Base-by-base conservation (phyloP, 2,888 invertebrate species). In the Microctonus brassicae region DNA sequence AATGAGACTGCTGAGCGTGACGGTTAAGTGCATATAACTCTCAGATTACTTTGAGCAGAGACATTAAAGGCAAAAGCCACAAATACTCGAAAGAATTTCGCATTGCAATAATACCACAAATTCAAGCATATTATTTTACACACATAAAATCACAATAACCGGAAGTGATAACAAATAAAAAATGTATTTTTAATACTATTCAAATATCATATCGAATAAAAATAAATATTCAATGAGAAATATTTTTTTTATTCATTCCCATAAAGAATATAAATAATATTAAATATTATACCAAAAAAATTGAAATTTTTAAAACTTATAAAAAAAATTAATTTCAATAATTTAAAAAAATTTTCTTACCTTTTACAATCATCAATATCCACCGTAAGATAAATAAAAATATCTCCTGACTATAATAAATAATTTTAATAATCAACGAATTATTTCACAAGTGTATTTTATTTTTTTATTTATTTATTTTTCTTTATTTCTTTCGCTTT, bases 361-460 rank as follows among this genome's bases (percentile, higher is more conserved):
- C 81, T 77, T 78, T 79, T 69, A 81, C 80, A 79, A 80, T 81
- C 70, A 79, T 78, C 75, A 26, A 33, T 33, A 33, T n/a, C 17
- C 34, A 71, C n/a, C 62, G 55, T n/a, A 61, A 29, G 52, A 53
- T n/a, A 62, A 58, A 55, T 17, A 57, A 39, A n/a, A 20, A n/a
- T n/a, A n/a, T n/a, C n/a, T n/a, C n/a, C n/a, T n/a, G n/a, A n/a
- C n/a, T n/a, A n/a, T n/a, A n/a, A n/a, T n/a, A n/a, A n/a, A n/a
- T n/a, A n/a, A n/a, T n/a, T n/a, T n/a, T n/a, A n/a, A n/a, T n/a
- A n/a, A n/a, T n/a, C n/a, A n/a, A n/a, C n/a, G n/a, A n/a, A n/a
- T n/a, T n/a, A n/a, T n/a, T n/a, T n/a, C n/a, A n/a, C n/a, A n/a
- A n/a, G n/a, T n/a, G n/a, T n/a, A n/a, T n/a, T n/a, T n/a, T n/a